Base-by-base conservation (phyloP, 1,140 invertebrate species). In the Cotesia vestalis region DNA sequence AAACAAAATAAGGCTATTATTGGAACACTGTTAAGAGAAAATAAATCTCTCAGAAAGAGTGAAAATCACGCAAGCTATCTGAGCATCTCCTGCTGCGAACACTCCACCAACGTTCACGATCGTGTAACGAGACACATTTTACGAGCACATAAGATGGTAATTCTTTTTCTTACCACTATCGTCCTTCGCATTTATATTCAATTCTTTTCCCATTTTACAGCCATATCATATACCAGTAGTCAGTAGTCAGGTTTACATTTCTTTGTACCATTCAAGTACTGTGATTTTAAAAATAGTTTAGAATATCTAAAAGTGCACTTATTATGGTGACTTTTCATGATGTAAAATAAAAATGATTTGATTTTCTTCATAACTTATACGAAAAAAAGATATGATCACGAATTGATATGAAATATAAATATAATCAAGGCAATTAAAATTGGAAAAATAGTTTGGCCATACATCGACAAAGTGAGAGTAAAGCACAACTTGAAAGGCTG, bases 61-160 rank as follows among this genome's bases (percentile, higher is more conserved):
- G 60, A 62, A 62, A 62, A 62, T 62, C 60, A 62, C 60, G 34
- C 34, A 27, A 62, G 60, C n/a, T 62, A 62, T 62, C 12, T 27
- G 35, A 62, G 34, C 27, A 62, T 38, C 27, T 62, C 60, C 60
- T n/a, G 60, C 60, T 62, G 60, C 35, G 60, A 62, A 14, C 36
- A 35, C 12, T 55, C 34, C 36, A 11, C 51, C 17, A 38, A 55
- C 66, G 46, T 68, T 57, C 34, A 68, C 46, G 35, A 68, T 68
- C 46, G 51, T 68, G 66, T 68, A 68, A 55, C 66, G 66, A 68
- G 66, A 38, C 66, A 68, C 51, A 68, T 57, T 68, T 68, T 68
- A 68, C 46, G 66, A 68, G 66, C 38, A n/a, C 6, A 27, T 14
- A 35, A 57, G 66, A 68, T 36, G 46, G n/a, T 68, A 62, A 62